Conservation (phyloP, 92 coral and sea anemone genomes). For the Porites rus region DNA sequence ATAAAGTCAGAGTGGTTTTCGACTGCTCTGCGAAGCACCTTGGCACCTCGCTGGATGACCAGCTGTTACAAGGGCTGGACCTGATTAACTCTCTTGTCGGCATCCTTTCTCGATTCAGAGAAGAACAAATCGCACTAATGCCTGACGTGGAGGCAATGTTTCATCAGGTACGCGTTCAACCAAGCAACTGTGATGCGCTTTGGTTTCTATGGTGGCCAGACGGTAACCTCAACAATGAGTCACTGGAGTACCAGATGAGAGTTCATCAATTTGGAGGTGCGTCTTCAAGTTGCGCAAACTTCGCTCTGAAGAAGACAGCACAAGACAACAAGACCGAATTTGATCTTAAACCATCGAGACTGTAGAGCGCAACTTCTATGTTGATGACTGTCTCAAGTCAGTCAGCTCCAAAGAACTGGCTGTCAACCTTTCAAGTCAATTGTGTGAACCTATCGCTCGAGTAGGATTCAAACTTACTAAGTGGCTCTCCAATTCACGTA, state of each 20-base stretch:
- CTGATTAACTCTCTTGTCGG: conserved; percentile 34
- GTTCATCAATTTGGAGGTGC: conserved; percentile 58
- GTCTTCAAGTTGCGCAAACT: conserved; percentile 58
- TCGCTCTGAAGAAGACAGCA: conserved; percentile 35
- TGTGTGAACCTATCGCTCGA: conserved; percentile 13
- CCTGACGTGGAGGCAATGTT: conserved; percentile 47
- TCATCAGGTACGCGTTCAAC: conserved; percentile 44
- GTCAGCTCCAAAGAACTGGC: conserved; percentile 21
- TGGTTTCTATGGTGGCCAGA: conserved; percentile 58
- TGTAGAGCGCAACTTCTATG: conserved; percentile 26
- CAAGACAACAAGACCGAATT: conserved; percentile 20
- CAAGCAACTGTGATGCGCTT: conserved; percentile 32
- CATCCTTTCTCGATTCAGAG: conserved; percentile 32
- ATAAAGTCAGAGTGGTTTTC: no score
- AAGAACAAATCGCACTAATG: conserved; percentile 31
- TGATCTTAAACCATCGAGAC: conserved; percentile 32
- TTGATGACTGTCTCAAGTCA: conserved; percentile 46
- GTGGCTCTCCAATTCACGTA: conserved; percentile 37
- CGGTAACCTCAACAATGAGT: conserved; percentile 8
- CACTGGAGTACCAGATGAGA: conserved; percentile 46
- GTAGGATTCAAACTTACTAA: conserved; percentile 46
- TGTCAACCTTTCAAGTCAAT: not conserved
- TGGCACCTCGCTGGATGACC: no score
- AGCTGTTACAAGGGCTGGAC: no score
- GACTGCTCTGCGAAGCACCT: no score